Evolutionary conservation across 2,888 invertebrate species (phyloP).

Genomic region (Orthonychiurus folsomi): DNA sequence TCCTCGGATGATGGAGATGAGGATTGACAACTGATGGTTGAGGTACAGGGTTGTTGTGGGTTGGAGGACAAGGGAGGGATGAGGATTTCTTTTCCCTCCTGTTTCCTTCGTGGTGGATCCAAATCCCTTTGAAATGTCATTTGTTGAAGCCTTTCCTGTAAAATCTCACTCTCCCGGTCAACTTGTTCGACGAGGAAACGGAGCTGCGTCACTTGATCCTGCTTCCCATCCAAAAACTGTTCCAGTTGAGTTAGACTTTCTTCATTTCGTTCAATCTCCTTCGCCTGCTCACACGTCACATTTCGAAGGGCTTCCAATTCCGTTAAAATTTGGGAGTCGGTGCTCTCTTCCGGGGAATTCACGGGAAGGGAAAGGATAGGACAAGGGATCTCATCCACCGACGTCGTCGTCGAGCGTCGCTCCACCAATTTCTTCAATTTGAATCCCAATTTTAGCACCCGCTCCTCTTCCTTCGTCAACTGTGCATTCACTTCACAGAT

Average conservation of each 20-base stretch:
- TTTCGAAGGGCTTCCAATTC: conserved; percentile 40
- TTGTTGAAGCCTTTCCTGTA: conserved; percentile 21
- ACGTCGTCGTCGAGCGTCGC: conserved; percentile 43
- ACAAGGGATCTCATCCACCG: neutral
- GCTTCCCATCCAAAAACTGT: conserved; percentile 40
- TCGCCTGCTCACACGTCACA: conserved; percentile 37
- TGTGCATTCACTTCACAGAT: conserved; percentile 63
- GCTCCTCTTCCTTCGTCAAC: conserved; percentile 63
- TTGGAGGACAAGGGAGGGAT: neutral
- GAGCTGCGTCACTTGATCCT: conserved; percentile 28
- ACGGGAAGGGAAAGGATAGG: neutral
- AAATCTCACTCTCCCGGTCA: conserved; percentile 27
- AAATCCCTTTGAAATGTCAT: neutral
- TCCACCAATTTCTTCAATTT: conserved; percentile 53
- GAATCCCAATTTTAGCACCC: conserved; percentile 57
- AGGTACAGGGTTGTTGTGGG: neutral
- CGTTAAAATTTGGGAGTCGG: conserved; percentile 22
- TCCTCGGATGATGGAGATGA: neutral
- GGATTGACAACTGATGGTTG: neutral
- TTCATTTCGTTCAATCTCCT: conserved; percentile 42
- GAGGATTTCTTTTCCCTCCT: neutral
- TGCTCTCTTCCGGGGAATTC: neutral
- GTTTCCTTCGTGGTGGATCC: conserved; percentile 6
- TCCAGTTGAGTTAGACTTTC: conserved; percentile 41
- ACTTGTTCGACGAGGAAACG: conserved; percentile 29